Evolutionary conservation across 2,113 vertebrate genomes (phyloP).

Genomic region (Scolopax mira): DNA sequence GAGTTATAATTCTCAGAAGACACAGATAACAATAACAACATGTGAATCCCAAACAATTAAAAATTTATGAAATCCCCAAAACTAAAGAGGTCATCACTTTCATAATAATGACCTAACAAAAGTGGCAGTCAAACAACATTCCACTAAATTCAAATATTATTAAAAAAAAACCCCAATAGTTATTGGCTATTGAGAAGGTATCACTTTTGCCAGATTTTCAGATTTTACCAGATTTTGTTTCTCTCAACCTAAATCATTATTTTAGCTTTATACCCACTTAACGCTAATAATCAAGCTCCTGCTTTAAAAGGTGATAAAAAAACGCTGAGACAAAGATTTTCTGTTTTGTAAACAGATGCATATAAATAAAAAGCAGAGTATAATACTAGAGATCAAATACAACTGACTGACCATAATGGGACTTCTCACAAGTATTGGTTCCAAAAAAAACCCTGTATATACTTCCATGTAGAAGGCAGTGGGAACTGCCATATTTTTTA

Average conservation of each 20-base stretch:
- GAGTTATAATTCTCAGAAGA: not conserved
- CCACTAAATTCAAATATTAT: not conserved
- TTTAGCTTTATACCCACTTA: not conserved
- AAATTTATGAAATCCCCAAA: not conserved
- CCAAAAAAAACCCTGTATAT: not conserved
- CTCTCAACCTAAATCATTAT: not conserved
- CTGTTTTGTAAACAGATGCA: not conserved
- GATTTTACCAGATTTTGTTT: not conserved
- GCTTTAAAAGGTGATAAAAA: not conserved
- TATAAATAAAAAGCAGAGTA: not conserved
- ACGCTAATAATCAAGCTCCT: not conserved
- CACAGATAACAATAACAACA: not conserved
- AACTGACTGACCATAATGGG: not conserved
- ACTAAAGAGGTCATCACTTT: not conserved
- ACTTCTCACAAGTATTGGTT: not conserved
- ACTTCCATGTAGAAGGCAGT: not conserved
- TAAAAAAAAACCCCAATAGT: not conserved
- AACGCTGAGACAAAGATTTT: not conserved
- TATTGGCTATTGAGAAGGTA: not conserved
- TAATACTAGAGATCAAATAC: not conserved
- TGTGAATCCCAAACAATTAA: not conserved
- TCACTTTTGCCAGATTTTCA: not conserved
- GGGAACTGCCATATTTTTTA: not conserved
- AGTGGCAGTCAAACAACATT: not conserved
- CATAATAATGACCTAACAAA: not conserved